A percentile compares a stretch with the other conserved stretches of the same genome.
Conservation (phyloP, 2,113 vertebrate genomes). For the Otus sunia region DNA sequence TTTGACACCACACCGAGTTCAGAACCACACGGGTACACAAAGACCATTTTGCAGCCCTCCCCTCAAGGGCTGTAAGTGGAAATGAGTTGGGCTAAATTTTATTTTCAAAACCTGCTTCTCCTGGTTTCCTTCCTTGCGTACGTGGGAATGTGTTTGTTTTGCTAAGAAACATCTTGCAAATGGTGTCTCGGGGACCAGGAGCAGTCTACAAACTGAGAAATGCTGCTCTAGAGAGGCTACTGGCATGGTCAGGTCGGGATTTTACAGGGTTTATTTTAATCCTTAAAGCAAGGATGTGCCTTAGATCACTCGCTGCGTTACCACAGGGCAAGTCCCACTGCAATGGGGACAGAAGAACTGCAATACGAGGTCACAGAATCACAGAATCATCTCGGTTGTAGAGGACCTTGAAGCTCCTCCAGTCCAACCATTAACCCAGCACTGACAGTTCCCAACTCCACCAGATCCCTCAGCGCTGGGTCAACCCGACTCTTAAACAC, state of each 20-base stretch:
- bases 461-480: too few relatives aligned
- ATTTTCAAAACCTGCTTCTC: not conserved
- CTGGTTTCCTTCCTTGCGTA: not conserved
- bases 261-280: not conserved
- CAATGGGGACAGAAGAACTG: not conserved
- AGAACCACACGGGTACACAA: too few relatives aligned
- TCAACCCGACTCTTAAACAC: too few relatives aligned
- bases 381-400: too few relatives aligned
- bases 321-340: not conserved
- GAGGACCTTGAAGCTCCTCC: too few relatives aligned
- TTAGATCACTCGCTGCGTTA: rapidly evolving
- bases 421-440: too few relatives aligned
- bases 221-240: not conserved
- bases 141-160: not conserved
- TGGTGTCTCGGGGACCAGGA: rapidly evolving
- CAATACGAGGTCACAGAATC: not conserved
- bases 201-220: not conserved
- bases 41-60: not conserved
- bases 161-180: not conserved
- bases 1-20: rapidly evolving
- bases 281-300: not conserved
- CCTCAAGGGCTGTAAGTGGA: not conserved
- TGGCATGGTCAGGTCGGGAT: not conserved
- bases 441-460: too few relatives aligned
- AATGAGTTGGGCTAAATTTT: not conserved